A percentile compares a stretch with the other conserved stretches of the same genome.
Evolutionary conservation across 2,888 invertebrate species (phyloP).

Genomic region (Empis stercorea): DNA sequence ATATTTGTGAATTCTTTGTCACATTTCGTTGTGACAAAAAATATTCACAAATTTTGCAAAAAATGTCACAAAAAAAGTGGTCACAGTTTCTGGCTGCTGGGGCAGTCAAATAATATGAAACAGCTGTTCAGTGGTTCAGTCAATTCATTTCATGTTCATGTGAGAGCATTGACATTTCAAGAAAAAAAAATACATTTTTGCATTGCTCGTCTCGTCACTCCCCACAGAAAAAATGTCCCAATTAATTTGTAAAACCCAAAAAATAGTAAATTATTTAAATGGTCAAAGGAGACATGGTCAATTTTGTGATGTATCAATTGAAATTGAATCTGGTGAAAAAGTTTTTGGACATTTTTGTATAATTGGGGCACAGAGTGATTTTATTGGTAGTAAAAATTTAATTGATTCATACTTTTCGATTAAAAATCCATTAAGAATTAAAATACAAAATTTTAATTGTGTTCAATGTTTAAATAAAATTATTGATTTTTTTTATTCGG

Average conservation of each 20-base stretch:
- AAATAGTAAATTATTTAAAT: slow-evolving; percentile 30
- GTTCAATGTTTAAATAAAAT: slow-evolving; percentile 27
- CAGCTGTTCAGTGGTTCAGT: too few relatives aligned
- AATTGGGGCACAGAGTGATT: slow-evolving; percentile 30
- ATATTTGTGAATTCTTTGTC: too few relatives aligned
- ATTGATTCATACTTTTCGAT: slow-evolving; percentile 25
- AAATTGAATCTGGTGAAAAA: slow-evolving; percentile 17
- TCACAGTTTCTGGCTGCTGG: too few relatives aligned
- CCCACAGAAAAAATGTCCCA: too few relatives aligned
- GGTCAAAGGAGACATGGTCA: slow-evolving; percentile 28
- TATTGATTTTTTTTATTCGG: slow-evolving; percentile 31
- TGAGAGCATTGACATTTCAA: not conserved
- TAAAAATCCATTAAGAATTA: slow-evolving; percentile 30
- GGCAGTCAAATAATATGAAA: too few relatives aligned
- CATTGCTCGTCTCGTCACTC: not conserved
- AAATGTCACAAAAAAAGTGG: too few relatives aligned
- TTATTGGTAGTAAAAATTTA: slow-evolving; percentile 26
- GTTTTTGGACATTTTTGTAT: slow-evolving; percentile 29
- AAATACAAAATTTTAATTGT: slow-evolving; percentile 28
- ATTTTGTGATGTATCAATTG: slow-evolving; percentile 28
- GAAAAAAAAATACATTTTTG: too few relatives aligned
- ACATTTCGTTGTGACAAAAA: too few relatives aligned
- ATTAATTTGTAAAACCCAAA: slow-evolving; percentile 6
- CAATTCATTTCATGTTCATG: too few relatives aligned
- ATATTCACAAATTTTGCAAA: too few relatives aligned